Evolutionary conservation across 2,113 vertebrate species (phyloP).

Genomic region (Jacana jacana): DNA sequence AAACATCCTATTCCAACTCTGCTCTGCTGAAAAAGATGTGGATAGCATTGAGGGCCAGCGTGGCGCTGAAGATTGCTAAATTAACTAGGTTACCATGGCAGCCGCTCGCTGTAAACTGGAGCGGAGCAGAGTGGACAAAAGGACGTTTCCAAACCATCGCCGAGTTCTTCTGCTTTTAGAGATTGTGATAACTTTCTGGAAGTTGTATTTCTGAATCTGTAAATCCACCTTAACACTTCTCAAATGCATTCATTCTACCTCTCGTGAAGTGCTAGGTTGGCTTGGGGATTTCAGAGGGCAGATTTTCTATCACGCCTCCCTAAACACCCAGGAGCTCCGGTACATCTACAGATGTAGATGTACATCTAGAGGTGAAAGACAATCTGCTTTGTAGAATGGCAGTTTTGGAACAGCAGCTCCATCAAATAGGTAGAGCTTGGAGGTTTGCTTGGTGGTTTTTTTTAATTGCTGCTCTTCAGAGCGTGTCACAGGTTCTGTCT

Average conservation of each 20-base stretch:
- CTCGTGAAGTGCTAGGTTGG: neutral
- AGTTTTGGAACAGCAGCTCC: neutral
- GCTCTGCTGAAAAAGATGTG: neutral
- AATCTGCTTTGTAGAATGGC: neutral
- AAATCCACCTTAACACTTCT: neutral
- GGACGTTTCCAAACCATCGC: neutral
- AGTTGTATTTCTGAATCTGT: neutral
- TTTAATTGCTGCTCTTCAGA: neutral
- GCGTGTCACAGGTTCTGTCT: neutral
- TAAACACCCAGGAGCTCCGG: neutral
- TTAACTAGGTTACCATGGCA: conserved; percentile 1
- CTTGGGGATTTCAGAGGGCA: neutral
- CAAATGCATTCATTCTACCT: neutral
- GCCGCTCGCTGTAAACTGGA: neutral
- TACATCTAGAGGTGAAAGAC: neutral
- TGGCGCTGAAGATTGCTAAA: neutral
- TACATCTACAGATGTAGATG: neutral
- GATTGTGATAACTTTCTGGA: neutral
- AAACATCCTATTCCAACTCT: neutral
- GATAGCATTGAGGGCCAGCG: neutral
- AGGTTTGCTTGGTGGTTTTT: neutral
- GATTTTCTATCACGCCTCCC: neutral
- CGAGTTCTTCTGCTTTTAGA: neutral
- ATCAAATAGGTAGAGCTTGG: neutral
- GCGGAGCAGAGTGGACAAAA: neutral